Conservation (phyloP, 2,888 invertebrate species). For the Eupithecia dodoneata region DNA sequence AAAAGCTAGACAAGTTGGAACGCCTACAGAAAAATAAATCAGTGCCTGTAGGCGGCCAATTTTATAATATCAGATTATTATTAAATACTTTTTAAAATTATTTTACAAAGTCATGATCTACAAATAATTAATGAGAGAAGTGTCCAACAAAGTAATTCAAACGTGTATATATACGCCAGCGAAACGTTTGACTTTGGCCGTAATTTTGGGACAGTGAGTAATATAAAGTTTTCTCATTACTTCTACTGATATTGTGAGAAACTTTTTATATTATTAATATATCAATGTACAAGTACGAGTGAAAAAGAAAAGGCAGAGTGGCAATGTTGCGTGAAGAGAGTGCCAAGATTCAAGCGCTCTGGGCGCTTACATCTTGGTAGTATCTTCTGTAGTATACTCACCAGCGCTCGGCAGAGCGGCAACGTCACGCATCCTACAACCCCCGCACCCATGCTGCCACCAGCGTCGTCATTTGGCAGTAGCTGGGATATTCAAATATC, state of each 20-base stretch:
- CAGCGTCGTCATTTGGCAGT: slow-evolving; percentile 91
- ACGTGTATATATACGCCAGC: not conserved
- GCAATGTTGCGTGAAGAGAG: not conserved
- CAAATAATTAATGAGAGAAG: not conserved
- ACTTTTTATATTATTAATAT: not conserved
- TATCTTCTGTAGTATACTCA: slow-evolving; percentile 55
- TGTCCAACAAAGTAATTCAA: not conserved
- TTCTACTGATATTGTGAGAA: not conserved
- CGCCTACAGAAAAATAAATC: not conserved
- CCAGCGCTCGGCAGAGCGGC: slow-evolving; percentile 93
- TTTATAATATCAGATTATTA: not conserved
- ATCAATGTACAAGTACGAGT: not conserved
- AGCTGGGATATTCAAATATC: slow-evolving; percentile 79
- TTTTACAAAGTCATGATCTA: not conserved
- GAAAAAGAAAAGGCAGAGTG: not conserved
- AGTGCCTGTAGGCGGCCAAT: not conserved
- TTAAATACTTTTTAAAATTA: not conserved
- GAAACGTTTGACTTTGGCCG: not conserved
- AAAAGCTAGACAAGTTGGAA: not conserved
- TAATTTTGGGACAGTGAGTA: not conserved
- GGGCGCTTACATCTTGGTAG: too few species aligned
- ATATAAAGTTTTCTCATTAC: not conserved
- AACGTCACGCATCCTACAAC: slow-evolving; percentile 91
- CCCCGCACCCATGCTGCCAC: slow-evolving; percentile 95
- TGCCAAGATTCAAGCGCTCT: too few species aligned